These are phyloP conservation scores for Drosophila picticornis DNA, from an alignment of 2,888 invertebrate genomes.

Conservation along the genomic window DNA sequence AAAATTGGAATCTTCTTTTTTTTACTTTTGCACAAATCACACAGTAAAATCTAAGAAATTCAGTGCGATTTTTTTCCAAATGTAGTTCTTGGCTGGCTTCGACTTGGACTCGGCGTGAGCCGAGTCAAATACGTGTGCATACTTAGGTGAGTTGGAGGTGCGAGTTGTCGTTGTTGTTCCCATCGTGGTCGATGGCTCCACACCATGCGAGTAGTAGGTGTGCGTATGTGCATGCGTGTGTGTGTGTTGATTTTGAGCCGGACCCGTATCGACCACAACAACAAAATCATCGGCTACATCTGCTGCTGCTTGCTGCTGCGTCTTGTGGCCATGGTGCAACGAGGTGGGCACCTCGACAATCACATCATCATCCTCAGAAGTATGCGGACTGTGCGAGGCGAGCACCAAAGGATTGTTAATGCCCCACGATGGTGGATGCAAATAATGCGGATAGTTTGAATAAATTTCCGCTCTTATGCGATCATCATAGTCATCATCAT, in stretches of 20 bases:
- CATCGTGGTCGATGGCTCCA: slow-evolving; percentile 54
- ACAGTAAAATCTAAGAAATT: neutral
- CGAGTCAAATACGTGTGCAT: slow-evolving; percentile 47
- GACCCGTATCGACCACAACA: slow-evolving; percentile 77
- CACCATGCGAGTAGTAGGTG: slow-evolving; percentile 70
- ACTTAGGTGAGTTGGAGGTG: slow-evolving; percentile 57
- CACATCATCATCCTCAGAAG: slow-evolving; percentile 83
- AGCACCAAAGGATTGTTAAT: slow-evolving; percentile 85
- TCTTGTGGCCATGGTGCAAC: slow-evolving; percentile 72
- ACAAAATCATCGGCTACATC: slow-evolving; percentile 79
- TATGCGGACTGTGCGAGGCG: slow-evolving; percentile 85
- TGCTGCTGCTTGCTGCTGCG: slow-evolving; percentile 28
- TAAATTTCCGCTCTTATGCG: slow-evolving; percentile 86
- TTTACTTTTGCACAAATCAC: neutral
- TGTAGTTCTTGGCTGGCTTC: slow-evolving; percentile 11
- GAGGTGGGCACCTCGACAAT: slow-evolving; percentile 79
- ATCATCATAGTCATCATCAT: slow-evolving; percentile 86
- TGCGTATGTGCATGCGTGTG: slow-evolving; percentile 65
- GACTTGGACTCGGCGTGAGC: slow-evolving; percentile 53
- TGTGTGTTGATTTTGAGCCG: slow-evolving; percentile 51
- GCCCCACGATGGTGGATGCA: slow-evolving; percentile 87
- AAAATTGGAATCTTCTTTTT: no score
- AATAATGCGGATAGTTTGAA: slow-evolving; percentile 87
- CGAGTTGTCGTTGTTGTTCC: slow-evolving; percentile 69
- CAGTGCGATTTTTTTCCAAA: neutral